Conservation (phyloP, 1,140 invertebrate genomes). For the Diuraphis noxia region DNA sequence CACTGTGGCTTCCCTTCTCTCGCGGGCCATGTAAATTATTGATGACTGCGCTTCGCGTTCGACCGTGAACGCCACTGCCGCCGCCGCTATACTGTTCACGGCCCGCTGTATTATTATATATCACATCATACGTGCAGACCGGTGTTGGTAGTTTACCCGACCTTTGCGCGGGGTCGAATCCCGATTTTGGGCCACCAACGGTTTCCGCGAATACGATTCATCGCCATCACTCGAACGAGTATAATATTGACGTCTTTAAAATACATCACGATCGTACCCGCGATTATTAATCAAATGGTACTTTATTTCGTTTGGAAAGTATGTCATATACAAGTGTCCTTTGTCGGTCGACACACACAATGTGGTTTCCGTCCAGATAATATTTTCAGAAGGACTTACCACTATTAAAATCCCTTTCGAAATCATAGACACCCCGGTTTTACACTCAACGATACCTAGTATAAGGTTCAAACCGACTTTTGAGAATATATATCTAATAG, state of each 20-base stretch:
- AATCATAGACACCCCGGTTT: too few species aligned
- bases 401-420: too few species aligned
- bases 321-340: too few species aligned
- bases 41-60: conserved; percentile 48
- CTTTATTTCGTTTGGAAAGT: too few species aligned
- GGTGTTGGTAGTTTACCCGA: not conserved
- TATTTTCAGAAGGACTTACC: too few species aligned
- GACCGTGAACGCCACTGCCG: conserved; percentile 20
- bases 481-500: not conserved
- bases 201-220: not conserved
- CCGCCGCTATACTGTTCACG: not conserved
- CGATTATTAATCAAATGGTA: too few species aligned
- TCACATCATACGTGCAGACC: too few species aligned
- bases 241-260: too few species aligned
- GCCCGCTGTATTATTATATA: not conserved
- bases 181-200: not conserved
- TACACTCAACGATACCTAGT: not conserved
- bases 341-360: too few species aligned
- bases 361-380: too few species aligned
- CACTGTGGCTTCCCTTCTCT: conserved; percentile 13
- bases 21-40: conserved; percentile 30
- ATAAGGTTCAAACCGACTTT: not conserved
- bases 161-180: not conserved
- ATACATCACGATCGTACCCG: too few species aligned
- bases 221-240: too few species aligned